These are phyloP conservation scores for Lepidothrix coronata DNA, from an alignment of 2,113 vertebrate species.

Conservation along the genomic window DNA sequence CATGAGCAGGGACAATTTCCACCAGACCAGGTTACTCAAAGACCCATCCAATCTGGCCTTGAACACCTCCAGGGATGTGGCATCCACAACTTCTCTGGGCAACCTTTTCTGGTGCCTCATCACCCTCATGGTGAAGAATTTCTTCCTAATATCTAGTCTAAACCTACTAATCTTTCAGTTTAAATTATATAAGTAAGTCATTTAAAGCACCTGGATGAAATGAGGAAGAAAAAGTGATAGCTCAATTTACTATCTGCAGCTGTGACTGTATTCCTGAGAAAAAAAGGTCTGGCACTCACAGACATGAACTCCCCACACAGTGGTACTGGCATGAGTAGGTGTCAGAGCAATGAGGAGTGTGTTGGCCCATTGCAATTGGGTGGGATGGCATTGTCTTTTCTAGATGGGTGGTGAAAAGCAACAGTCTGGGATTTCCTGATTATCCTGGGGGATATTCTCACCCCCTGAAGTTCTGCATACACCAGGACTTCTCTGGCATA, in stretches of 20 bases:
- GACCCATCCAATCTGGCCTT: background rate
- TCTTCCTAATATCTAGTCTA: background rate
- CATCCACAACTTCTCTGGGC: background rate
- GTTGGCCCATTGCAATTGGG: background rate
- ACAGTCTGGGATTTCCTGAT: background rate
- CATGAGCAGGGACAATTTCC: background rate
- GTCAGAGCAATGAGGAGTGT: rapidly evolving
- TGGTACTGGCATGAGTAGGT: background rate
- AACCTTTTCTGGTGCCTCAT: background rate
- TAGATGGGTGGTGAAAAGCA: background rate
- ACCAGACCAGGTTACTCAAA: background rate
- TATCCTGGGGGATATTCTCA: background rate
- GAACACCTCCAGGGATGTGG: background rate
- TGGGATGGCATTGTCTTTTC: background rate
- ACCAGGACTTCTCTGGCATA: background rate
- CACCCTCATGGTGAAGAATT: background rate
- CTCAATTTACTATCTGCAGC: background rate
- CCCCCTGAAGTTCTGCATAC: background rate
- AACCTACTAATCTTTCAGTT: background rate
- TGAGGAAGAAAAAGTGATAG: background rate
- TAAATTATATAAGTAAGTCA: background rate
- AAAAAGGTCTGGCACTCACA: background rate
- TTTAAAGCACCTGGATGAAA: background rate
- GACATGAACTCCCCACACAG: rapidly evolving
- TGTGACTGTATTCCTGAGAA: background rate